A percentile compares a stretch with the other conserved stretches of the same genome.
phyloP scores from a whole-genome alignment of 2,113 vertebrate species.

The Lycocorax pyrrhopterus region DNA sequence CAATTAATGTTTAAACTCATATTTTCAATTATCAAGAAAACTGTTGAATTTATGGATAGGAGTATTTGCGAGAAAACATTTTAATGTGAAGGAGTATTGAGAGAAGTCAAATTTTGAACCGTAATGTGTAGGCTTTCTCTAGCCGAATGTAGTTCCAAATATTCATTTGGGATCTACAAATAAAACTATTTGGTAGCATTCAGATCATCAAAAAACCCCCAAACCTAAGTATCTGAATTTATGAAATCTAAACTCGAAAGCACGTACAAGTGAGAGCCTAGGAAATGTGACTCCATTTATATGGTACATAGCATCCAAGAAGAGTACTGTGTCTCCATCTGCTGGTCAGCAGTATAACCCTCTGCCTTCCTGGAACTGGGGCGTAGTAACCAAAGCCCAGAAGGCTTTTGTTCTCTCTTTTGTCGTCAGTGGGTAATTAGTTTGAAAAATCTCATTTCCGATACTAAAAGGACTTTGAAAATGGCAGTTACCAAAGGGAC shows the following conservation, averaged over 20 bases:
- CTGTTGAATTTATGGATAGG: neutral
- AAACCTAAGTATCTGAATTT: neutral
- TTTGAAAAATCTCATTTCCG: neutral
- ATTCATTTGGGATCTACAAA: neutral
- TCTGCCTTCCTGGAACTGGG: neutral
- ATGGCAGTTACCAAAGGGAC: neutral
- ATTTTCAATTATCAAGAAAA: neutral
- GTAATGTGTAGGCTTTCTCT: neutral
- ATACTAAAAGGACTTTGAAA: neutral
- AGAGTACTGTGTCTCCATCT: slow-evolving; percentile 80
- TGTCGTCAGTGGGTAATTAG: neutral
- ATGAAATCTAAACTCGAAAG: neutral
- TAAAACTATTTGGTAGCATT: neutral
- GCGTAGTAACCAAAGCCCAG: neutral
- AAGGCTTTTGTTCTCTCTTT: neutral
- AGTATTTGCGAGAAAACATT: neutral
- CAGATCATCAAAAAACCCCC: neutral
- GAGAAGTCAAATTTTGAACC: neutral
- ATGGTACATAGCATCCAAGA: slow-evolving; percentile 23
- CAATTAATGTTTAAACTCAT: neutral
- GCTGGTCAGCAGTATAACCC: slow-evolving; percentile 60
- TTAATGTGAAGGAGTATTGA: neutral
- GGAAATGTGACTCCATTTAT: neutral
- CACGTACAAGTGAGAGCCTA: neutral
- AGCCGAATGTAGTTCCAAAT: neutral